These are phyloP conservation scores for Gracilinanus agilis DNA, from an alignment of 2,113 vertebrate species.

Conservation along the genomic window DNA sequence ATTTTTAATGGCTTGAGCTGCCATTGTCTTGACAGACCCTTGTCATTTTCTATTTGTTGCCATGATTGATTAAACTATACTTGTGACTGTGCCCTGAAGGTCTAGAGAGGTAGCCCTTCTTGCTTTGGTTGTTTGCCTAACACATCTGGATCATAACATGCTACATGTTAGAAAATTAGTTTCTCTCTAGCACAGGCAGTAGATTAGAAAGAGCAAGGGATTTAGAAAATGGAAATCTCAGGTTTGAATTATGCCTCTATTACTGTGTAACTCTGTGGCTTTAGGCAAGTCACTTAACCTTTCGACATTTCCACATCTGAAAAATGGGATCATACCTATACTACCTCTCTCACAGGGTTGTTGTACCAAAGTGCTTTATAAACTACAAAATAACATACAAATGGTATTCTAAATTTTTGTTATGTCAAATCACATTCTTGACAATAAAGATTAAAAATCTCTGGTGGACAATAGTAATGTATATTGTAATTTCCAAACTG, in stretches of 20 bases:
- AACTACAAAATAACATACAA: background rate
- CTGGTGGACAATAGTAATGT: background rate
- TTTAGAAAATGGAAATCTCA: background rate
- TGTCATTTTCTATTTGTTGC: background rate
- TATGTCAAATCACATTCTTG: background rate
- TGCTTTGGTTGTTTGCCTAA: conserved; percentile 3
- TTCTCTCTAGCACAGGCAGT: conserved; percentile 1
- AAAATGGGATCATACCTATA: background rate
- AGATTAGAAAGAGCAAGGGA: background rate
- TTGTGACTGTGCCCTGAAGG: conserved; percentile 9
- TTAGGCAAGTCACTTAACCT: background rate
- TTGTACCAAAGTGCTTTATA: background rate
- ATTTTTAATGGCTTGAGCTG: background rate
- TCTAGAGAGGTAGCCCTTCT: background rate
- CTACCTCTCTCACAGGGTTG: background rate
- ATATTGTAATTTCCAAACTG: background rate
- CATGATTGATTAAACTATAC: background rate
- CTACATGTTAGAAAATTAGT: background rate
- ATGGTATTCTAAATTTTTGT: background rate
- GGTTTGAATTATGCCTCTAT: background rate
- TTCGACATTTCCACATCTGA: background rate
- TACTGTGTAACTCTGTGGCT: background rate
- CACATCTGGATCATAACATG: background rate
- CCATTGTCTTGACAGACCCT: background rate
- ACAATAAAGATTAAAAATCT: background rate